These are phyloP conservation scores for Odontocerum albicorne DNA, from an alignment of 2,888 invertebrate species.

Conservation along the genomic window DNA sequence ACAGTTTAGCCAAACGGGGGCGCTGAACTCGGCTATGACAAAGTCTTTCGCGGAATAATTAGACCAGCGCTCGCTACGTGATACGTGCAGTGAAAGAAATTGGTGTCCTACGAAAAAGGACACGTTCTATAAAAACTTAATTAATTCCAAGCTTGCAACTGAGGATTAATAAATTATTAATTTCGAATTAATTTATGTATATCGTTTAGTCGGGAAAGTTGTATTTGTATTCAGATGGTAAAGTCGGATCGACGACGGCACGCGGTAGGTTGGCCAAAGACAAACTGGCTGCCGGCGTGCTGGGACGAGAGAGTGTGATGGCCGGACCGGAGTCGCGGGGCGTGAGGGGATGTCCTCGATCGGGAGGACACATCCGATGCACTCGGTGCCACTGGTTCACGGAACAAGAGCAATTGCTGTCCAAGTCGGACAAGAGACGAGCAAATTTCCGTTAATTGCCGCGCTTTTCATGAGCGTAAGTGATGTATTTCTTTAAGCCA, in stretches of 20 bases:
- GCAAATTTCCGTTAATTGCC: too few species aligned
- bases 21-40: background rate
- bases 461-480: too few species aligned
- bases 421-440: too few species aligned
- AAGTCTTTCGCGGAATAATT: background rate
- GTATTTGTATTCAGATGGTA: background rate
- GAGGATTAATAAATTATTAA: too few species aligned
- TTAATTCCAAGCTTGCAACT: background rate
- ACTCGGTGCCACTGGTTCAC: too few species aligned
- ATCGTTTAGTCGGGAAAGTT: background rate
- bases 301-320: background rate
- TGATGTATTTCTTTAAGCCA: too few species aligned
- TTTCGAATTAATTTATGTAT: background rate
- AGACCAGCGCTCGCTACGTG: too few species aligned
- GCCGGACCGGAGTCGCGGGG: too few species aligned
- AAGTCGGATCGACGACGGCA: background rate
- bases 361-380: background rate
- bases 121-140: background rate
- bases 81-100: background rate
- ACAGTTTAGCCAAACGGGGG: too few species aligned
- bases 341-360: background rate
- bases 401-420: too few species aligned
- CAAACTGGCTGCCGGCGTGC: background rate
- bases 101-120: background rate
- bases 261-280: background rate